A percentile compares a stretch with the other conserved stretches of the same genome.
These are phyloP conservation scores for Drosophila paranaensis DNA, from an alignment of 2,888 invertebrate species.

Conservation along the genomic window DNA sequence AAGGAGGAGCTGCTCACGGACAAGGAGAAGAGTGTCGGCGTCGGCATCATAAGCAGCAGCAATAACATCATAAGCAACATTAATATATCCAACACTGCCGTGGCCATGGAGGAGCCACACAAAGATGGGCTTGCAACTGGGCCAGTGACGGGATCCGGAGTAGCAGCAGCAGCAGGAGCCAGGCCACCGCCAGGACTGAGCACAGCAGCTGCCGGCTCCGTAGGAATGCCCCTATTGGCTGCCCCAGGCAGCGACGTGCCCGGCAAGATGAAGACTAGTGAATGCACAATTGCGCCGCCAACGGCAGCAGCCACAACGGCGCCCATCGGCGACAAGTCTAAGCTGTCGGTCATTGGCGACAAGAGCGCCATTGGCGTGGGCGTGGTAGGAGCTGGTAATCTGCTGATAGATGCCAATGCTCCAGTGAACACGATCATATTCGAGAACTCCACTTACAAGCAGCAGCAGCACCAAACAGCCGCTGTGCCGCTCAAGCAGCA, in stretches of 20 bases:
- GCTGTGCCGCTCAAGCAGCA: conserved; percentile 31
- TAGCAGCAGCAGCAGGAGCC: conserved; percentile 8
- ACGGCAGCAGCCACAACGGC: conserved; percentile 24
- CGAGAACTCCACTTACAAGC: conserved; percentile 95
- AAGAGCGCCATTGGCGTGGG: conserved; percentile 46
- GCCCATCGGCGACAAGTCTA: conserved; percentile 62
- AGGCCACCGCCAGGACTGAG: conserved; percentile 67
- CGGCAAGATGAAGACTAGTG: conserved; percentile 63
- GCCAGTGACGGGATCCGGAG: conserved; percentile 14
- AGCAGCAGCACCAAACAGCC: conserved; percentile 82
- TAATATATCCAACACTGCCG: conserved; percentile 64
- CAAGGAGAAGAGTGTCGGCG: conserved; percentile 68
- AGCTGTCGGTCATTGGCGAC: conserved; percentile 68
- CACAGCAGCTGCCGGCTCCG: conserved; percentile 42
- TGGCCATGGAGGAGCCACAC: conserved; percentile 65
- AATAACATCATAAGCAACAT: conserved; percentile 52
- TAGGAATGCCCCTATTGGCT: conserved; percentile 29
- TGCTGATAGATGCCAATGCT: conserved; percentile 90
- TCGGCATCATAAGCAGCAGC: conserved; percentile 47
- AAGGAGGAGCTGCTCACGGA: conserved; percentile 53
- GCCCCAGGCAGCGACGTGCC: conserved; percentile 42
- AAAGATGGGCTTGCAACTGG: conserved; percentile 28
- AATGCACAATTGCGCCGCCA: conserved; percentile 46
- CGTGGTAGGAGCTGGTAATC: conserved; percentile 40
- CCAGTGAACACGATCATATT: conserved; percentile 95